These are phyloP conservation scores for Acleris literana DNA, from an alignment of 2,888 invertebrate species.

Conservation along the genomic window DNA sequence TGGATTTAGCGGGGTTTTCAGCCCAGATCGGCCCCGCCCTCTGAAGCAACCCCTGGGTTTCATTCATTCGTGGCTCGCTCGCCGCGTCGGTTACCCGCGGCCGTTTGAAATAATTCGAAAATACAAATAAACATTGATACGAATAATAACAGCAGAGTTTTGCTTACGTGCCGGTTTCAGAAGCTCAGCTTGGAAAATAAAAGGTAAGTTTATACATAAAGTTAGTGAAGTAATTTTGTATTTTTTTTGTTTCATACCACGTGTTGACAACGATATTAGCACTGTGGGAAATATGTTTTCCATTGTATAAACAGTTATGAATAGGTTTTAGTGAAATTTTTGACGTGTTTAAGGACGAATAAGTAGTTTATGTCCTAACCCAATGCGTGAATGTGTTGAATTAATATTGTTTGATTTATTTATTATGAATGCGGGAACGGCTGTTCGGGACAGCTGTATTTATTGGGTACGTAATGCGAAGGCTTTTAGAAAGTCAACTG, in stretches of 20 bases:
- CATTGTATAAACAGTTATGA: background rate
- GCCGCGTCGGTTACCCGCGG: constrained; percentile 53
- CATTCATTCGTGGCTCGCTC: constrained; percentile 69
- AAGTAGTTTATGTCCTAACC: too few species aligned
- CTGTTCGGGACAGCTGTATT: constrained; percentile 1
- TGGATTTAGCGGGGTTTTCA: constrained; percentile 50
- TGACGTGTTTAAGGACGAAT: too few species aligned
- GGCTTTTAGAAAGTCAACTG: too few species aligned
- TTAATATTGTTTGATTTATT: background rate
- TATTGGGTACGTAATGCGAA: background rate
- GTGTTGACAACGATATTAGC: constrained; percentile 19
- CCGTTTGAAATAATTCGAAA: constrained; percentile 36
- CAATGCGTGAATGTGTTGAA: too few species aligned
- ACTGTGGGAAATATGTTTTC: background rate
- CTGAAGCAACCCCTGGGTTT: constrained; percentile 63
- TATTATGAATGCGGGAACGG: background rate
- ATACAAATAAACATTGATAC: constrained; percentile 59
- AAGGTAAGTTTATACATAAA: constrained; percentile 23
- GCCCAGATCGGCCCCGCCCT: constrained; percentile 69
- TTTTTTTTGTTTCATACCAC: constrained; percentile 19
- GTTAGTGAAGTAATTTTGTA: background rate
- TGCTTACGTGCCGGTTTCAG: constrained; percentile 13
- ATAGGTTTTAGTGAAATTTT: too few species aligned
- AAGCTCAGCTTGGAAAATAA: constrained; percentile 2
- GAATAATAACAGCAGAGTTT: constrained; percentile 34